Evolutionary conservation across 2,113 vertebrate genomes (phyloP).

Genomic region (Menidia beryllina): DNA sequence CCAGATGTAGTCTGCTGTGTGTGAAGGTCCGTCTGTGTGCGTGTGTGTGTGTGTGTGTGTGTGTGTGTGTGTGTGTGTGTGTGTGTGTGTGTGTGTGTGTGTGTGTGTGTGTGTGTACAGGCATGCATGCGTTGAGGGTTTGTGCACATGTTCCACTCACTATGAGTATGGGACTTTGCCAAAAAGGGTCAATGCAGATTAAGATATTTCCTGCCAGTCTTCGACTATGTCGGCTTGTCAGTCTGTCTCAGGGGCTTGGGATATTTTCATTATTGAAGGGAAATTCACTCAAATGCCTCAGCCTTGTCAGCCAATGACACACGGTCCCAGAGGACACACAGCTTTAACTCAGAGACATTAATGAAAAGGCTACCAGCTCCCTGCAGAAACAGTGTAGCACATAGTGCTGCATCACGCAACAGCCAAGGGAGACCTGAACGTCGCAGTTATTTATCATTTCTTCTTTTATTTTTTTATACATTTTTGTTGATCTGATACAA

Average conservation of each 20-base stretch:
- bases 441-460: background rate
- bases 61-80: slow-evolving; percentile 34
- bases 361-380: slow-evolving; percentile 71
- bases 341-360: slow-evolving; percentile 71
- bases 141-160: slow-evolving; percentile 51
- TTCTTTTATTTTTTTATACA: slow-evolving; percentile 17
- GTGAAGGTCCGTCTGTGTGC: slow-evolving; percentile 31
- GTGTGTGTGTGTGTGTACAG: slow-evolving; percentile 41
- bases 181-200: slow-evolving; percentile 73
- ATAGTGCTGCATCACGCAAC: slow-evolving; percentile 36
- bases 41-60: slow-evolving; percentile 31
- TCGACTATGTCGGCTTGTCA: slow-evolving; percentile 52
- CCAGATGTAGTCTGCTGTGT: slow-evolving; percentile 80
- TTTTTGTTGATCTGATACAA: slow-evolving; percentile 4
- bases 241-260: slow-evolving; percentile 64
- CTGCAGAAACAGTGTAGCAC: slow-evolving; percentile 40
- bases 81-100: slow-evolving; percentile 28
- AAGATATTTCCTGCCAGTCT: slow-evolving; percentile 77
- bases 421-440: slow-evolving; percentile 18
- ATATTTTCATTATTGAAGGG: slow-evolving; percentile 75
- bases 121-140: slow-evolving; percentile 21
- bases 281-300: slow-evolving; percentile 76
- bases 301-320: slow-evolving; percentile 74
- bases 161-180: slow-evolving; percentile 56
- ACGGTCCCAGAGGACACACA: slow-evolving; percentile 61